A percentile compares a stretch with the other conserved stretches of the same genome.
Conservation (phyloP, 1,140 invertebrate genomes). For the Alviniconcha marisindica region DNA sequence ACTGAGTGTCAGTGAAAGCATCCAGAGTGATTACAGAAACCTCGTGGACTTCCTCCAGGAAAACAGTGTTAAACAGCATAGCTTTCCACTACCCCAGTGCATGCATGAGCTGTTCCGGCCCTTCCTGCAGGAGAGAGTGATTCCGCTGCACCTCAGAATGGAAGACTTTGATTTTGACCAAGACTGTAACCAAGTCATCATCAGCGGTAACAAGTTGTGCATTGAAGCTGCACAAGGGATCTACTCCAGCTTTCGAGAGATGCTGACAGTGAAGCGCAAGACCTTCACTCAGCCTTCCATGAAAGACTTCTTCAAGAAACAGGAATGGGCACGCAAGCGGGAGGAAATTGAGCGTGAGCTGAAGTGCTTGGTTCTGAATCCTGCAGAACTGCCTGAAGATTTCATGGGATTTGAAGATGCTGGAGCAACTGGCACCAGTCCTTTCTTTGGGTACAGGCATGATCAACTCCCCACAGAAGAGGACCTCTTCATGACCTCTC, state of each 20-base stretch:
- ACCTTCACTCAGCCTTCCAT: slow-evolving; percentile 13
- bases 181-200: background rate
- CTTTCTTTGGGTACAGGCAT: too few species aligned
- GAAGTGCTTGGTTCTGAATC: slow-evolving; percentile 19
- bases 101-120: background rate
- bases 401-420: too few species aligned
- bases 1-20: background rate
- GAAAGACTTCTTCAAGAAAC: background rate
- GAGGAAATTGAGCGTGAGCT: slow-evolving; percentile 14
- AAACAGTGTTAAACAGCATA: background rate
- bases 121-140: background rate
- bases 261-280: background rate
- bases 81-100: background rate
- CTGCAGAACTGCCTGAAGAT: background rate
- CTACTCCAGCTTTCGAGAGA: background rate
- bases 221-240: background rate
- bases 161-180: background rate
- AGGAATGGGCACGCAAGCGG: background rate
- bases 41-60: slow-evolving; percentile 18
- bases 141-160: background rate
- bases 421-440: too few species aligned
- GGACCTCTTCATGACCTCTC: too few species aligned
- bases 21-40: background rate
- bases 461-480: too few species aligned
- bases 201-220: background rate